These are phyloP conservation scores for Drosophila kurseongensis DNA, from an alignment of 1,140 invertebrate genomes.

Conservation along the genomic window DNA sequence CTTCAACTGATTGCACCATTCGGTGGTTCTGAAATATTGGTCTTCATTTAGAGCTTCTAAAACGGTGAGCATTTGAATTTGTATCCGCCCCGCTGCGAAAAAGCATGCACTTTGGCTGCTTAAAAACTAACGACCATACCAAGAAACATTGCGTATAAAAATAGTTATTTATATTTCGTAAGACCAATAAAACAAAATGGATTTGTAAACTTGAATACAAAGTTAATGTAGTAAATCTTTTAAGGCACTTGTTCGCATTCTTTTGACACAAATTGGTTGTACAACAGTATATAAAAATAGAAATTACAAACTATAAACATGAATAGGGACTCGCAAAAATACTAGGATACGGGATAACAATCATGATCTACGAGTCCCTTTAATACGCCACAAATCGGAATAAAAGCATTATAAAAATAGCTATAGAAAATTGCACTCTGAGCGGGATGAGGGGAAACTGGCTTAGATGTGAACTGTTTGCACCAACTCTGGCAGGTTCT, in stretches of 20 bases:
- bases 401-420: conserved; percentile 9
- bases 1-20: no score
- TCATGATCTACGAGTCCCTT: conserved; percentile 15
- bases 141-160: conserved; percentile 3
- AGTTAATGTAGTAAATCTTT: conserved; percentile 21
- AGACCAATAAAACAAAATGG: conserved; percentile 29
- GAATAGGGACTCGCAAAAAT: conserved; percentile 22
- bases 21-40: no score
- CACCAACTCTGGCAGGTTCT: conserved; percentile 88
- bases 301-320: conserved; percentile 21
- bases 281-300: conserved; percentile 17
- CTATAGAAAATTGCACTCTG: conserved; percentile 37
- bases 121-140: neutral
- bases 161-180: conserved; percentile 85
- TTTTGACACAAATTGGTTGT: conserved; percentile 40
- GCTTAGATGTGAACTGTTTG: conserved; percentile 68
- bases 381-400: conserved; percentile 27
- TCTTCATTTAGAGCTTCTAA: no score
- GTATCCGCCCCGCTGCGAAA: no score
- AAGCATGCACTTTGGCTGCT: no score
- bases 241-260: conserved; percentile 47
- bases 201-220: conserved; percentile 39
- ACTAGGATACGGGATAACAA: conserved; percentile 39
- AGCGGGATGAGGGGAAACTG: neutral
- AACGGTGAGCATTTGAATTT: no score